These are phyloP conservation scores for Gymnarchus niloticus DNA, from an alignment of 2,113 vertebrate species.

Conservation along the genomic window DNA sequence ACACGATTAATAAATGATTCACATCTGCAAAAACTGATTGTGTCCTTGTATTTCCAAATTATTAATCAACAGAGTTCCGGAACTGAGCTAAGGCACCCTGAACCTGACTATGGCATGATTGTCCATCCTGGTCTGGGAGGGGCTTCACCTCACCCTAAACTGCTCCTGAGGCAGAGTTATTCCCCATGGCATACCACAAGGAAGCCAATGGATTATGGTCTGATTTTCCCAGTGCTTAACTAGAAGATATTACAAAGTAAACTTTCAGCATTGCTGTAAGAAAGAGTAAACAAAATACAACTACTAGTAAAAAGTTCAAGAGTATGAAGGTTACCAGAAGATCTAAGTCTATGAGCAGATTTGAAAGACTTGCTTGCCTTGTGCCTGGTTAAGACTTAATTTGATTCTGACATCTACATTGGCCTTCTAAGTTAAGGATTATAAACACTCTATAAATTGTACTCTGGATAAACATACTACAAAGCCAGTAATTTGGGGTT, in stretches of 20 bases:
- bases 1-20: too few relatives aligned
- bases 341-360: neutral
- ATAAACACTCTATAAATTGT: neutral
- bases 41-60: neutral
- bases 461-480: neutral
- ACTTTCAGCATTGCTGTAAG: neutral
- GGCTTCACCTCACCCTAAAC: neutral
- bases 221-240: neutral
- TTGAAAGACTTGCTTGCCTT: neutral
- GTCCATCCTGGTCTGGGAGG: too few relatives aligned
- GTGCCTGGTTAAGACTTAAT: neutral
- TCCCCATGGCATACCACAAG: neutral
- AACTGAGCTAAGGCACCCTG: neutral
- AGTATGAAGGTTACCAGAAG: neutral
- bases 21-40: neutral
- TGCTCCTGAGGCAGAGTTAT: neutral
- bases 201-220: neutral
- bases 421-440: neutral
- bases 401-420: neutral
- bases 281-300: neutral
- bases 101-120: neutral
- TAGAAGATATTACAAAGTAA: neutral
- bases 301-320: neutral
- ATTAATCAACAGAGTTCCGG: neutral
- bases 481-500: constrained; percentile 25